Percentiles rank a stretch among this genome's conserved stretches.
Conservation (phyloP, 2,888 invertebrate species). For the Petrophora chlorosata region DNA sequence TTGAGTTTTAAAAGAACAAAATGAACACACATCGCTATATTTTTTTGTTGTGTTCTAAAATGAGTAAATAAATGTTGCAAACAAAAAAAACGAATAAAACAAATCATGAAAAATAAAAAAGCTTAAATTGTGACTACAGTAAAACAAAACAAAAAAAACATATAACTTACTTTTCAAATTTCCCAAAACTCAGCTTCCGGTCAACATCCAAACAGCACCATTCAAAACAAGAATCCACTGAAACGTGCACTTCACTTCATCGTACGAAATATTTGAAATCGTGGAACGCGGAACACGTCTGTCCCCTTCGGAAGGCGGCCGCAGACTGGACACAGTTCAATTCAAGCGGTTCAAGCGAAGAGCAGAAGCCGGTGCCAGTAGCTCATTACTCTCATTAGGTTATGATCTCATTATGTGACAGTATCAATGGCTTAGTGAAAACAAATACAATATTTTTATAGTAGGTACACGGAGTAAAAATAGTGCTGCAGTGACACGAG, state of each 20-base stretch:
- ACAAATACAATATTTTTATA: too few relatives aligned
- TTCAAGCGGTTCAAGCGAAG: too few relatives aligned
- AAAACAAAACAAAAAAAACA: neutral
- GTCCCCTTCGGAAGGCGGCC: neutral
- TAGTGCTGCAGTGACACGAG: too few relatives aligned
- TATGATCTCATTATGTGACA: slow-evolving; percentile 8
- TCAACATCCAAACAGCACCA: slow-evolving; percentile 19
- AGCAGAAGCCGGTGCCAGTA: slow-evolving; percentile 1
- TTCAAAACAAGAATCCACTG: slow-evolving; percentile 8
- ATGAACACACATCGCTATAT: too few relatives aligned
- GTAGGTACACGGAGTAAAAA: too few relatives aligned
- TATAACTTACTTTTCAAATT: slow-evolving; percentile 13
- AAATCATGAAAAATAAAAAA: neutral
- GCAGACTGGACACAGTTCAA: slow-evolving; percentile 3
- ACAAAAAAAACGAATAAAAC: neutral
- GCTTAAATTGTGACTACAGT: neutral
- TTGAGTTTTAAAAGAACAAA: too few relatives aligned
- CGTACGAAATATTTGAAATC: slow-evolving; percentile 30
- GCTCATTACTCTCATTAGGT: neutral
- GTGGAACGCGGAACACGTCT: too few relatives aligned
- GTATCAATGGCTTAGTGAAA: too few relatives aligned
- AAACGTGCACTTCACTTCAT: slow-evolving; percentile 18
- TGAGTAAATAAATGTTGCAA: too few relatives aligned
- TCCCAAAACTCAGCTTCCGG: slow-evolving; percentile 4
- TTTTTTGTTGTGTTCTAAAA: too few relatives aligned